Evolutionary conservation across 2,888 invertebrate genomes (phyloP).

Genomic region (Drosophila falleni): DNA sequence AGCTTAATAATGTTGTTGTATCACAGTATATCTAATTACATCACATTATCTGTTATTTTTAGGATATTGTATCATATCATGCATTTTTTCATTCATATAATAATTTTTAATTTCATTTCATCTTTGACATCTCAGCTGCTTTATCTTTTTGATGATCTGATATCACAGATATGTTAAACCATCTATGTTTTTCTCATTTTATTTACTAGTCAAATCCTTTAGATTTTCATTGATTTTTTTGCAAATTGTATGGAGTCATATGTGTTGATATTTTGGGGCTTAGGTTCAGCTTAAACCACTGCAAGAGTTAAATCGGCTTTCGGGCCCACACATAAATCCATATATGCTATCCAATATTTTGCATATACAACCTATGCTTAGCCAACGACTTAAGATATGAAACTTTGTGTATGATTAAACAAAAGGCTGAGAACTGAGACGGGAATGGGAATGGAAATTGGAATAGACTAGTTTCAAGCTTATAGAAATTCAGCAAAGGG

Average conservation of each 20-base stretch:
- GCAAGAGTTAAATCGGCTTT: slow-evolving; percentile 70
- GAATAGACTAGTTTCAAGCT: not conserved
- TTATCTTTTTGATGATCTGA: not conserved
- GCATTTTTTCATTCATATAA: too few relatives aligned
- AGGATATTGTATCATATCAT: too few relatives aligned
- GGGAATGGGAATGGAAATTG: not conserved
- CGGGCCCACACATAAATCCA: slow-evolving; percentile 49
- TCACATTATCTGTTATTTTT: too few relatives aligned
- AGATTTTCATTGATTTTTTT: not conserved
- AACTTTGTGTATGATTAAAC: slow-evolving; percentile 50
- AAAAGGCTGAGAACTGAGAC: slow-evolving; percentile 24
- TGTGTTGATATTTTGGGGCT: slow-evolving; percentile 65
- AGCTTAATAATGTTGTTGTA: too few relatives aligned
- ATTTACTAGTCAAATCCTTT: slow-evolving; percentile 18
- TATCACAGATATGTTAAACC: not conserved
- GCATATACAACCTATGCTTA: slow-evolving; percentile 51
- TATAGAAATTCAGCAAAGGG: slow-evolving; percentile 16
- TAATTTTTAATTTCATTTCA: not conserved
- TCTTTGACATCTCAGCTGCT: too few relatives aligned
- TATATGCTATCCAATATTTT: slow-evolving; percentile 63
- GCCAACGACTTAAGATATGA: slow-evolving; percentile 41
- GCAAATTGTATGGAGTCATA: not conserved
- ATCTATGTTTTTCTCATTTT: slow-evolving; percentile 32
- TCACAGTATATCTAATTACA: too few relatives aligned
- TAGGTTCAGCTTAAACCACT: slow-evolving; percentile 57